These are phyloP conservation scores for Ameiurus melas DNA, from an alignment of 2,113 vertebrate species.

Conservation along the genomic window DNA sequence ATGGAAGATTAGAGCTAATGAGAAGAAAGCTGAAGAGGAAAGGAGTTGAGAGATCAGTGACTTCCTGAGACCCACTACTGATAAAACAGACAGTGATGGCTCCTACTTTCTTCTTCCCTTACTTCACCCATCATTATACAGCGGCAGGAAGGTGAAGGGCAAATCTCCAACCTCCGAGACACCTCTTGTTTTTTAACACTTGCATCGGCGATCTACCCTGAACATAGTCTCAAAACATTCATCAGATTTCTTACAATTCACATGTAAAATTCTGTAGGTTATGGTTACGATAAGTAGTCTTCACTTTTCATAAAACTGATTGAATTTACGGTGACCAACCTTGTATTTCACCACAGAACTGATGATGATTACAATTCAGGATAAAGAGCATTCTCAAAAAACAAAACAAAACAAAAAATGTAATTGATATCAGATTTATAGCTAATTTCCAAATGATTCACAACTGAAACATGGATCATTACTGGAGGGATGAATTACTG, in stretches of 20 bases:
- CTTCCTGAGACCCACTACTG: neutral
- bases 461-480: neutral
- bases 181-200: too few species aligned
- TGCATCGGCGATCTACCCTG: too few species aligned
- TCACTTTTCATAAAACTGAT: neutral
- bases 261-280: neutral
- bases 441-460: neutral
- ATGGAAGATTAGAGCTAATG: neutral
- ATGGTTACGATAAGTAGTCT: neutral
- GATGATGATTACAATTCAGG: neutral
- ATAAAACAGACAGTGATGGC: slow-evolving; percentile 15
- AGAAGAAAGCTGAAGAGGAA: neutral
- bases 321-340: neutral
- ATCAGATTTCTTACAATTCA: neutral
- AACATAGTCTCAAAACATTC: neutral
- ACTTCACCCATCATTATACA: neutral
- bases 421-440: neutral
- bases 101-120: neutral
- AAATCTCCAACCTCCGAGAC: neutral
- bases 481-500: neutral
- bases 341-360: neutral
- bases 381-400: neutral
- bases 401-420: neutral
- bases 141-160: neutral
- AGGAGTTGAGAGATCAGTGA: neutral